Evolutionary conservation across 2,888 invertebrate genomes (phyloP).

Genomic region (Cerceris rybyensis): DNA sequence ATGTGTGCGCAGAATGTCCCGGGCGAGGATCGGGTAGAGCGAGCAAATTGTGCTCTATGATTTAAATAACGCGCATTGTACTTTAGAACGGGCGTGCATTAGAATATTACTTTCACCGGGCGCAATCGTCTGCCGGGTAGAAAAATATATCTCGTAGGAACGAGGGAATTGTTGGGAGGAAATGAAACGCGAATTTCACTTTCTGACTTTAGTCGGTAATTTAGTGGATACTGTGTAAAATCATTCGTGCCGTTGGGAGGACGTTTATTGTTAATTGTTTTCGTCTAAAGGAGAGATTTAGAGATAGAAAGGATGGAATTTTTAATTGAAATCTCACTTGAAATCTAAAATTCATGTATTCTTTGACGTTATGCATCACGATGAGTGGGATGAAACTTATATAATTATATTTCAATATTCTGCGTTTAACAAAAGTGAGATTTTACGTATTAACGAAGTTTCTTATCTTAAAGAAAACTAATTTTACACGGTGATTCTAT

Average conservation of each 20-base stretch:
- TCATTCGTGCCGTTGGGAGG: conserved; percentile 23
- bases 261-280: conserved; percentile 1
- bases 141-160: conserved; percentile 22
- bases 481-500: no score
- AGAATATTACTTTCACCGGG: conserved; percentile 56
- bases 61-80: conserved; percentile 51
- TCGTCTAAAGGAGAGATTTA: no score
- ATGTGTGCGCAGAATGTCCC: conserved; percentile 24
- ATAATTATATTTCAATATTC: no score
- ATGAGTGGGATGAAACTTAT: no score
- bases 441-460: no score
- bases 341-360: no score
- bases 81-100: conserved; percentile 45
- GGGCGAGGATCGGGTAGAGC: conserved; percentile 6
- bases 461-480: no score
- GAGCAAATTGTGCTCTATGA: conserved; percentile 42
- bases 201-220: conserved; percentile 26
- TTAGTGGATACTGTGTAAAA: conserved; percentile 23
- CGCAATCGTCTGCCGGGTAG: conserved; percentile 1
- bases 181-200: not conserved
- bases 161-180: conserved; percentile 1
- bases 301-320: no score
- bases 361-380: no score
- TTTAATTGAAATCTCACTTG: no score
- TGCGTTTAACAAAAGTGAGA: no score